Conservation (phyloP, 1,140 invertebrate species). For the Lepidurus packardi region DNA sequence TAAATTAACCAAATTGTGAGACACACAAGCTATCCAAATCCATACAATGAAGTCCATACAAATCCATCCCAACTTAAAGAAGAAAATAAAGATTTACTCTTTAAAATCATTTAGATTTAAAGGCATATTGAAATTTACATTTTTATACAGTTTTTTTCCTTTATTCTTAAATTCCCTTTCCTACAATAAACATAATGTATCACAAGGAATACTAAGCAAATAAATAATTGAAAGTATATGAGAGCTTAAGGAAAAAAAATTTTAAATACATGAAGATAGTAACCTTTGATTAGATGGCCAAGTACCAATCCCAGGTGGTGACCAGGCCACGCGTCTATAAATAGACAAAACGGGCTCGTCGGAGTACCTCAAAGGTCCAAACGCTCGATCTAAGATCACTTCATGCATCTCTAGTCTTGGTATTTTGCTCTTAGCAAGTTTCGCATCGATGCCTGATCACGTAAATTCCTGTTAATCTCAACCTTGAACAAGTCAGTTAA, state of each 20-base stretch:
- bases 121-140: too few species aligned
- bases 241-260: neutral
- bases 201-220: too few species aligned
- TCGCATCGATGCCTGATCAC: neutral
- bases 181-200: too few species aligned
- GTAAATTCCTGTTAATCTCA: neutral
- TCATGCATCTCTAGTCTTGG: neutral
- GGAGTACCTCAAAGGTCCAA: neutral
- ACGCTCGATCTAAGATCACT: neutral
- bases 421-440: neutral
- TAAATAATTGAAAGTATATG: too few species aligned
- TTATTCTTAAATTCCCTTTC: too few species aligned
- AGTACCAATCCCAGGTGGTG: neutral
- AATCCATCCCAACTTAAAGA: neutral
- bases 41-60: slow-evolving; percentile 23
- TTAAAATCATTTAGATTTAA: too few species aligned
- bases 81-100: too few species aligned
- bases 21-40: neutral
- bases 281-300: neutral
- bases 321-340: neutral
- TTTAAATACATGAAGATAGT: too few species aligned
- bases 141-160: too few species aligned
- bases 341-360: slow-evolving; percentile 13
- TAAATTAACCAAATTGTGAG: too few species aligned
- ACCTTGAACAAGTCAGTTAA: neutral